Percentiles rank a stretch among this genome's conserved stretches.
These are phyloP conservation scores for Catostomus latipinnis DNA, from an alignment of 2,797 vertebrate genomes.

Conservation along the genomic window DNA sequence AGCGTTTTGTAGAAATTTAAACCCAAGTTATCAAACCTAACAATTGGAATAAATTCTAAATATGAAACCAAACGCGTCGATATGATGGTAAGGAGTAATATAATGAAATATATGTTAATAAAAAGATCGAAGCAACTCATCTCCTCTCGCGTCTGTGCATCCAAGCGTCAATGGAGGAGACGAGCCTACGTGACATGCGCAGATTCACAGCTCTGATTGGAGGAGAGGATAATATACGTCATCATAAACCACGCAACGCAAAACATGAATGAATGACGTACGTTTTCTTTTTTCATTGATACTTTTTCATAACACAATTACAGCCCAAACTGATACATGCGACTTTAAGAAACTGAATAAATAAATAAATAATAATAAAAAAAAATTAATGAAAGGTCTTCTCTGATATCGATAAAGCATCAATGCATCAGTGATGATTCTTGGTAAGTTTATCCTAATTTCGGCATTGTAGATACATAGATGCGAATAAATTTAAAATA, in stretches of 20 bases:
- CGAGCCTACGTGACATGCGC: conserved; percentile 33
- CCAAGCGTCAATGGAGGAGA: not conserved
- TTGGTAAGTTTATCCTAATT: no score
- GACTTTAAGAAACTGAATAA: no score
- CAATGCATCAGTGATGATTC: no score
- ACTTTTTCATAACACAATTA: not conserved
- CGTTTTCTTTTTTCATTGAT: not conserved
- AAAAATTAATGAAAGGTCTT: no score
- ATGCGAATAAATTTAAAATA: no score
- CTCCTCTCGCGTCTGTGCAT: not conserved
- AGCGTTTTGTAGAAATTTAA: not conserved
- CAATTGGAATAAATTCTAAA: not conserved
- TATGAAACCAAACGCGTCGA: not conserved
- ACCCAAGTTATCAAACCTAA: not conserved
- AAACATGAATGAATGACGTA: not conserved
- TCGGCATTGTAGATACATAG: no score
- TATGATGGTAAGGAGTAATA: not conserved
- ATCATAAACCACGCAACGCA: not conserved
- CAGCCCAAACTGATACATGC: no score
- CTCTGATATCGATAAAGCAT: no score
- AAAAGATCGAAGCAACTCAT: not conserved
- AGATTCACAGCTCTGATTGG: conserved; percentile 9
- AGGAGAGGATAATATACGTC: conserved; percentile 1
- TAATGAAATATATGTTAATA: not conserved
- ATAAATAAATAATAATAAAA: no score